phyloP scores from a whole-genome alignment of 2,797 vertebrate genomes.

The Clamator glandarius region DNA sequence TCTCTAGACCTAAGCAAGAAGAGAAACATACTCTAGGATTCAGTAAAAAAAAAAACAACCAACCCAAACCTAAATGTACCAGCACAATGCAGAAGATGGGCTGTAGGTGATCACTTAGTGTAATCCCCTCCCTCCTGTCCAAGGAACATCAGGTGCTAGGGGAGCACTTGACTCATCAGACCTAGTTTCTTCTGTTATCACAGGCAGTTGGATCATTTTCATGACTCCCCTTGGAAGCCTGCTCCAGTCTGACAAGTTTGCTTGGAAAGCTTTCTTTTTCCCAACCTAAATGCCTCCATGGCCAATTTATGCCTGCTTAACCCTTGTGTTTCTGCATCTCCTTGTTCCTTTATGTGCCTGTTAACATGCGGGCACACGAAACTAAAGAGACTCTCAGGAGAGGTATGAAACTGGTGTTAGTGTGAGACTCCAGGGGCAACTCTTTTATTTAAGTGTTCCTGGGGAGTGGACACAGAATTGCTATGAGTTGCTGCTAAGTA shows the following conservation, averaged over 20 bases:
- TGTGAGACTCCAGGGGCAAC: background rate
- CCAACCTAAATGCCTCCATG: background rate
- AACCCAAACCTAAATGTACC: background rate
- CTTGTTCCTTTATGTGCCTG: background rate
- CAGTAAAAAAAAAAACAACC: background rate
- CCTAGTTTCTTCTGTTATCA: background rate
- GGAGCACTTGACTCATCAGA: background rate
- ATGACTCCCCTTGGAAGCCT: background rate
- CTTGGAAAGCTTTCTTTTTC: background rate
- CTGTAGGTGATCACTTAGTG: background rate
- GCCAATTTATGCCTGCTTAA: background rate
- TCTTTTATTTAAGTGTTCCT: background rate
- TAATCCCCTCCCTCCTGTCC: background rate
- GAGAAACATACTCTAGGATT: background rate
- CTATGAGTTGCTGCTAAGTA: background rate
- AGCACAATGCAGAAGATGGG: background rate
- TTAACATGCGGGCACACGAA: background rate
- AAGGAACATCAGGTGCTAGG: background rate
- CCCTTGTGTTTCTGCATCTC: background rate
- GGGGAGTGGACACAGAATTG: background rate
- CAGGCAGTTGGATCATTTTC: background rate
- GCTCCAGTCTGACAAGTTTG: background rate
- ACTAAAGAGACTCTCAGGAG: background rate
- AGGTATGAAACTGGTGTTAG: background rate
- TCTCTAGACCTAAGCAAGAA: background rate